Evolutionary conservation across 92 coral and sea anemone species (phyloP), one percentile per base, ranked within the genome.

Genomic region (Actinernus sp.): DNA sequence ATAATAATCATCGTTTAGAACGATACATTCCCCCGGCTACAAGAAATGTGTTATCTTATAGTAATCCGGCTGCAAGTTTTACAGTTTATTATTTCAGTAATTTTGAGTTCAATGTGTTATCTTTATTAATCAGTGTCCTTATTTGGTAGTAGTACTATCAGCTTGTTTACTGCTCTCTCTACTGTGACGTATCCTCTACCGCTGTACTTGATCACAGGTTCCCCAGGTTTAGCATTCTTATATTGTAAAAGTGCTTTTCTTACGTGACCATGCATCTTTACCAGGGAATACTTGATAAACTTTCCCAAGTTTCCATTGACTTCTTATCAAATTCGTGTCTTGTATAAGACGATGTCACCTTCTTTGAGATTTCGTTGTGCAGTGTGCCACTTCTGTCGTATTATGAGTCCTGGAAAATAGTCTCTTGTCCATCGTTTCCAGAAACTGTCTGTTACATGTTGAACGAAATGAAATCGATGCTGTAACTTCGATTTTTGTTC

Each of bases 141-240:
- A n/a, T n/a, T n/a, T n/a, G n/a, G n/a, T 28, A 68, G 39, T 19
- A 68, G 40, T 38, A 69, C 65, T 61, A 79, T 58, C 58, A 79
- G 55, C 23, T 49, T 25, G 71, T 79, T 53, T n/a, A 79, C 86
- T 29, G 73, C 63, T 61, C 86, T 40, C 26, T 79, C 71, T 7
- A 79, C 52, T 61, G 79, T 69, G 56, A 68, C 74, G 55, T 64
- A 75, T 21, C 66, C 75, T 27, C 55, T 53, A 28, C 76, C 85
- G 29, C 41, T 47, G 62, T 61, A 79, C 23, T 70, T 51, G 24
- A n/a, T 27, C 31, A 60, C 59, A 11, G 60, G 71, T 59, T 82
- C 88, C 29, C 88, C 77, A 9, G 52, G 68, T 34, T 65, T 73
- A 13, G 61, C 51, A 63, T 74, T 82, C 71, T 82, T 82, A 58